Evolutionary conservation across 2,113 vertebrate genomes (phyloP), one percentile per base, ranked within the genome.

Genomic region (Myiozetetes cayanensis): DNA sequence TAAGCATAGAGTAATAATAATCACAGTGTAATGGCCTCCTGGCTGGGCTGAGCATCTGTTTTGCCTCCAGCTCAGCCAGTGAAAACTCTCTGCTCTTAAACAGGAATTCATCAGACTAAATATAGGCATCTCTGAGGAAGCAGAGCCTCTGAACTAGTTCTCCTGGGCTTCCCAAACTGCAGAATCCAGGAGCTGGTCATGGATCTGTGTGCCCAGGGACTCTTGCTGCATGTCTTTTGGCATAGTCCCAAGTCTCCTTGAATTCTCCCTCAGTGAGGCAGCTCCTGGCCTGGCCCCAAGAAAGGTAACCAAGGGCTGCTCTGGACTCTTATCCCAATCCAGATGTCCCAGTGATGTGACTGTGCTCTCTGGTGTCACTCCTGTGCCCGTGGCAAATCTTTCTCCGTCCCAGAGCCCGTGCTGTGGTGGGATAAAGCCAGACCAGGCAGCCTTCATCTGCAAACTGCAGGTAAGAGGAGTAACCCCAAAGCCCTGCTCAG

Each of bases 1-100:
- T 71, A 93, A 87, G 76, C 86, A 93, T 59, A 61, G 7, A 16
- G 77, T 93, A 94, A 91, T 95, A 93, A 96, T 92, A 94, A 95
- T 90, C 86, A 91, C 63, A 83, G 73, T 0, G 10, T 89, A 89
- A 96, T 84, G 83, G 76, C 68, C 80, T 95, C 55, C 90, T 90
- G 90, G 46, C 61, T 92, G 96, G 63, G 88, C 44, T 77, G 70
- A 93, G 67, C 94, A 93, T 95, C 90, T 94, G 92, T 52, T 93
- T 91, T 80, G 49, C 66, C 78, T 91, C 93, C 88, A 74, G 77
- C 91, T 94, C 87, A 68, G 74, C 63, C 81, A 80, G 47, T 35
- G 62, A 83, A 33, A 80, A 50, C 39, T 58, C 31, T 72, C 72
- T 73, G 73, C 62, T 85, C 74, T 49, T 31, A 27, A 67, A 43